These are phyloP conservation scores for Eidolon helvum DNA, from an alignment of 2,113 vertebrate species.

Conservation along the genomic window DNA sequence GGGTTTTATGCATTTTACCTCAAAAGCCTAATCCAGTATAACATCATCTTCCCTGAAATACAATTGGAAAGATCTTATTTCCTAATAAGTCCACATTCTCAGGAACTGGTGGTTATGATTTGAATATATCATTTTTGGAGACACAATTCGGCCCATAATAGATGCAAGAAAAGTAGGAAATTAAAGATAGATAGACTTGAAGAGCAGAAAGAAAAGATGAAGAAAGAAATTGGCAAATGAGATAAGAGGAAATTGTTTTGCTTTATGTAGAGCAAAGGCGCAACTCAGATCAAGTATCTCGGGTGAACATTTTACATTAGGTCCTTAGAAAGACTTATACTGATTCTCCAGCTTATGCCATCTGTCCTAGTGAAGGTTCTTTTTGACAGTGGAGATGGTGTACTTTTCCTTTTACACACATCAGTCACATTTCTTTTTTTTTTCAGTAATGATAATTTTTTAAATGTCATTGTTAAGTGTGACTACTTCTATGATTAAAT, in stretches of 20 bases:
- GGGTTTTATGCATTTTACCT: too few species aligned
- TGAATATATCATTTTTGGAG: background rate
- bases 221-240: background rate
- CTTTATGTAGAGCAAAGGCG: background rate
- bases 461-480: constrained; percentile 27
- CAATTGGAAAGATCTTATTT: background rate
- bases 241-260: background rate
- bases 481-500: constrained; percentile 24
- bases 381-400: background rate
- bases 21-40: background rate
- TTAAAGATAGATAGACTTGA: background rate
- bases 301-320: background rate
- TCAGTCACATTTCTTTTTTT: background rate
- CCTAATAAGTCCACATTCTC: background rate
- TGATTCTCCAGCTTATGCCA: background rate
- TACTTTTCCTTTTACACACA: background rate
- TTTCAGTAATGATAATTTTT: background rate
- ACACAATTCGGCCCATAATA: background rate
- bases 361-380: background rate
- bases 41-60: background rate
- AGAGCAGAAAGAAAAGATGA: background rate
- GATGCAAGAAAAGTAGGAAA: background rate
- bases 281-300: background rate
- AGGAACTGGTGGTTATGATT: background rate
- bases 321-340: background rate